phyloP scores from a whole-genome alignment of 2,888 invertebrate species.

The Orchesellides sinensis region DNA sequence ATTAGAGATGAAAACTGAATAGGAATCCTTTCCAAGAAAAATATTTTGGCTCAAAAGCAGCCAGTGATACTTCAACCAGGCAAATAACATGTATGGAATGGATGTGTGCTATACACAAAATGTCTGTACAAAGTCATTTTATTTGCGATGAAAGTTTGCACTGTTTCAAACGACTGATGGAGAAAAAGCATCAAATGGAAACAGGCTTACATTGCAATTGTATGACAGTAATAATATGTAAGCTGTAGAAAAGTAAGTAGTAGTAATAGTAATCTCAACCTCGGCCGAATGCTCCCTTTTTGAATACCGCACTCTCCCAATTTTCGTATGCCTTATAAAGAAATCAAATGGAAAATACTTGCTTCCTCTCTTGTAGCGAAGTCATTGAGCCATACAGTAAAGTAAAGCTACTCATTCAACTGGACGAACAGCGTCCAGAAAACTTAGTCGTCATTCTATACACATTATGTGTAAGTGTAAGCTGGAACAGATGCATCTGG shows the following conservation, averaged over 20 bases:
- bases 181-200: constrained; percentile 21
- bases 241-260: constrained; percentile 26
- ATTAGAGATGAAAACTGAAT: constrained; percentile 36
- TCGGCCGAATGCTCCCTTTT: constrained; percentile 23
- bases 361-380: constrained; percentile 36
- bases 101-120: too few relatives aligned
- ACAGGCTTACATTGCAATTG: constrained; percentile 23
- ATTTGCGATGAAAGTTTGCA: constrained; percentile 38
- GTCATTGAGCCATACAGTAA: constrained; percentile 52
- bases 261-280: constrained; percentile 19
- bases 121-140: constrained; percentile 7
- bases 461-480: constrained; percentile 38
- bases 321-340: constrained; percentile 34
- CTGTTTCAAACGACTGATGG: constrained; percentile 17
- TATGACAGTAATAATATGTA: constrained; percentile 51
- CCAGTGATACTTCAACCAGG: constrained; percentile 14
- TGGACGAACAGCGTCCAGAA: constrained; percentile 47
- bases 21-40: constrained; percentile 23
- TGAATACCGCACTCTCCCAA: constrained; percentile 36
- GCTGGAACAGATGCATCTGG: constrained; percentile 54
- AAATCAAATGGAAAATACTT: constrained; percentile 48
- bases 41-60: not conserved
- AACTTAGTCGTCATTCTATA: constrained; percentile 33
- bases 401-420: constrained; percentile 46
- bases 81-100: not conserved